phyloP scores from a whole-genome alignment of 2,797 vertebrate species.

The Parotocinclus haroldoi region DNA sequence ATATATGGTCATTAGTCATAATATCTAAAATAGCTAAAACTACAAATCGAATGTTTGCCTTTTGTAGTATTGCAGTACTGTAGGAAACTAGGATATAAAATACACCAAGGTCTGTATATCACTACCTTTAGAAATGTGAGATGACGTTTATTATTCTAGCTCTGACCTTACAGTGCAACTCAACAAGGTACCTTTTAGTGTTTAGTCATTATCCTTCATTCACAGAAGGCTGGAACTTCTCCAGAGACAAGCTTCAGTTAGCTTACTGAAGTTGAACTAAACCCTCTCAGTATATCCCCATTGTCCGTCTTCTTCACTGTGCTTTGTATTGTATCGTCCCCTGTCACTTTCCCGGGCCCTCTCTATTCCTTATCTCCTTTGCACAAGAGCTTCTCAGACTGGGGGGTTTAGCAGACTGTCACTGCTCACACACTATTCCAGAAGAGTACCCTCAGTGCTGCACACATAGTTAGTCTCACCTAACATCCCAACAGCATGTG shows the following conservation, averaged over 20 bases:
- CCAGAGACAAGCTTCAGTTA: constrained; percentile 33
- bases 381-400: constrained; percentile 46
- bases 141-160: constrained; percentile 6
- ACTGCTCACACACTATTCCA: constrained; percentile 41
- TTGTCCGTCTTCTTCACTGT: constrained; percentile 16
- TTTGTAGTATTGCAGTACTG: too few species aligned
- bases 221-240: constrained; percentile 30
- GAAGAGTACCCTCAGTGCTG: constrained; percentile 22
- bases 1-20: too few species aligned
- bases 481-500: constrained; percentile 7
- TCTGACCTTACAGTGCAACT: constrained; percentile 15
- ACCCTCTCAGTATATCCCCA: constrained; percentile 29
- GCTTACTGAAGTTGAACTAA: constrained; percentile 41
- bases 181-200: not conserved
- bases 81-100: too few species aligned
- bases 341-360: constrained; percentile 35
- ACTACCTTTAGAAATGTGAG: constrained; percentile 10
- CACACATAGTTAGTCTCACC: not conserved
- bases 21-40: too few species aligned
- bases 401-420: constrained; percentile 43
- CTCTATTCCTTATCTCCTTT: constrained; percentile 45
- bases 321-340: constrained; percentile 41
- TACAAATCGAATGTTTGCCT: too few species aligned
- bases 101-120: not conserved
- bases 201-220: constrained; percentile 21